Base-by-base conservation (phyloP, 2,113 vertebrate genomes). In the Sceloporus undulatus region DNA sequence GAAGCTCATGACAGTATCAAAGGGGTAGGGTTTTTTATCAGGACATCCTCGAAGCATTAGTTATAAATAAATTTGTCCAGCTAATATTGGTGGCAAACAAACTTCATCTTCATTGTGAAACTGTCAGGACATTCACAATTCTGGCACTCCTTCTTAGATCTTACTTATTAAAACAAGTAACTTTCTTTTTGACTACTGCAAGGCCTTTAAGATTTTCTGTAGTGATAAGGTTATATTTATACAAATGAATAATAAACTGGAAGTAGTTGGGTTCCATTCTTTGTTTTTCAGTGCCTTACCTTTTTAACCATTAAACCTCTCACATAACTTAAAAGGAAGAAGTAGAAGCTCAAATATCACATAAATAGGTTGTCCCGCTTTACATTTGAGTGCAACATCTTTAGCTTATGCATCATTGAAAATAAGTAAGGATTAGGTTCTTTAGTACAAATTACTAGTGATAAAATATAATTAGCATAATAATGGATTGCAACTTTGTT, bases 31-130 rank as follows among this genome's bases (percentile, higher is more conserved):
- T 79, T 68, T 82, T 94, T 96, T 78, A 96, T 97, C 94, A 94
- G 88, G 94, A 94, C 87, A 90, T 95, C 96, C 95, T 96, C 95
- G 92, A 95, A 80, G 92, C 95, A 88, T 96, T 95, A 91, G 91
- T 97, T 95, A 95, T 95, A 96, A 97, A 95, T 97, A 96, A 95
- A 96, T 96, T 96, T 97, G 97, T 97, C 95, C 92, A 87, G 93
- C 93, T 96, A 91, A 95, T 96, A 90, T 95, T 94, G 94, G 88
- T 96, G 94, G 92, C 94, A 94, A 91, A 92, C 91, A 88, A 93
- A 94, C 91, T 93, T 96, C 90, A 92, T 92, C 93, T 94, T 95
- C 92, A 88, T 96, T 92, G 83, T 92, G 82, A 86, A 88, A 88
- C 82, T 94, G 92, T 94, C 91, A 91, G 59, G 78, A 91, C 91